Base-by-base conservation (phyloP, 1,140 invertebrate genomes). In the Stenopsyche tienmushanensis region DNA sequence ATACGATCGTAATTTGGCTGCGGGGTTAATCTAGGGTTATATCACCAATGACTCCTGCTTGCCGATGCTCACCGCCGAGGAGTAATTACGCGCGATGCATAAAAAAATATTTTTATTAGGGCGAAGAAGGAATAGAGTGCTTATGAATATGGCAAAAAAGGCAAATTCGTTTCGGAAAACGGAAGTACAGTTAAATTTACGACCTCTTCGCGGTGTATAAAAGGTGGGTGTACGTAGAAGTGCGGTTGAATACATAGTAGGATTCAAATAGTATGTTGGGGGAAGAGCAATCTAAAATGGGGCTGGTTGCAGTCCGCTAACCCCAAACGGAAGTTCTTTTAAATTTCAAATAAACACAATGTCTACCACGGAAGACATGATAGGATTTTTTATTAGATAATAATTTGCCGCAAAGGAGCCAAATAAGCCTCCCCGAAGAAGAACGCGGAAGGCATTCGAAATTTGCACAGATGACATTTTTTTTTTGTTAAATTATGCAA, bases 101-200 rank as follows among this genome's bases (percentile, higher is more conserved):
- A n/a, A n/a, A n/a, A n/a, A n/a, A n/a, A n/a, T n/a, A n/a, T n/a
- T n/a, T n/a, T n/a, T n/a, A n/a, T n/a, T n/a, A 34, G 13, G 29
- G 29, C 29, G 18, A 29, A 17, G 13, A 39, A 45, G n/a, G 15
- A 25, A 58, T 25, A 26, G 17, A 58, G 15, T 24, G 7, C 25
- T 57, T 25, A 21, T 20, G 52, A 29, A 23, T 25, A 24, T 17
- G 29, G 20, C 17, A 54, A 54, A 58, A 58, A 39, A 44, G 41
- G 55, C 54, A 65, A 65, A 65, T 57, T 47, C 44, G 53, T 57
- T 21, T 39, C 55, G 63, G 47, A 65, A 65, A 57, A 64, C 44
- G 63, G 63, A 58, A 49, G 63, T 42, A 42, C 42, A 58, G 53
- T 49, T 45, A 58, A 65, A 65, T 65, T 65, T 58, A 65, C 44